Evolutionary conservation across 2,797 vertebrate genomes (phyloP), one percentile per base, ranked within the genome.

Genomic region (Silurus lanzhouensis): DNA sequence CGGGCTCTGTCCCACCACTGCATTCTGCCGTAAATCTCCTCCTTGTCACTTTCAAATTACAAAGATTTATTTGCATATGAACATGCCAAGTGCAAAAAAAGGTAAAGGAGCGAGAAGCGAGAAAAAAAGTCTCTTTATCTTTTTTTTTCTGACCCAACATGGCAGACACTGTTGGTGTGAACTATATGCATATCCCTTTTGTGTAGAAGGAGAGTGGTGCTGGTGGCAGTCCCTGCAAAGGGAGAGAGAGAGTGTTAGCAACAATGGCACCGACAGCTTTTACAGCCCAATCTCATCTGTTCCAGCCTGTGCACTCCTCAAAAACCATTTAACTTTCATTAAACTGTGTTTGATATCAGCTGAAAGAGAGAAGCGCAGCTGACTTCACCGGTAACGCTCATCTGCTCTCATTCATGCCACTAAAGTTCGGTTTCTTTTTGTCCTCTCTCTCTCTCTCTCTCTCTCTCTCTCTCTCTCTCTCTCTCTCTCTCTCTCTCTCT

Each of bases 311-410:
- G 95, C 95, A 94, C 95, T 95, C 95, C 95, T 96, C 95, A 95
- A 94, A 96, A 96, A 96, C 95, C 96, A 96, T 96, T 96, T 96
- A 96, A 96, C 96, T 96, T 97, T 96, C 95, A 96, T 96, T 96
- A 97, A 96, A 96, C 95, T 95, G 95, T 96, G 94, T 96, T 96
- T 96, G 96, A 96, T 96, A 96, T 96, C 95, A 94, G 93, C 95
- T 96, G 94, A 96, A 81, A 89, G 81, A 88, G 79, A 86, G 94
- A 95, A 95, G 95, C 93, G 93, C 94, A 95, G 94, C 95, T 93
- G 93, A 95, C 95, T 95, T 78, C 57, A 48, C 94, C 93, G 94
- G 95, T 95, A 96, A 95, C 93, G 92, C 94, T 96, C 94, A 95
- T 94, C 96, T 94, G 94, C 95, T 95, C 94, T 94, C 94, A 94